These are phyloP conservation scores for Gadus chalcogrammus DNA, from an alignment of 2,113 vertebrate species.

Conservation along the genomic window DNA sequence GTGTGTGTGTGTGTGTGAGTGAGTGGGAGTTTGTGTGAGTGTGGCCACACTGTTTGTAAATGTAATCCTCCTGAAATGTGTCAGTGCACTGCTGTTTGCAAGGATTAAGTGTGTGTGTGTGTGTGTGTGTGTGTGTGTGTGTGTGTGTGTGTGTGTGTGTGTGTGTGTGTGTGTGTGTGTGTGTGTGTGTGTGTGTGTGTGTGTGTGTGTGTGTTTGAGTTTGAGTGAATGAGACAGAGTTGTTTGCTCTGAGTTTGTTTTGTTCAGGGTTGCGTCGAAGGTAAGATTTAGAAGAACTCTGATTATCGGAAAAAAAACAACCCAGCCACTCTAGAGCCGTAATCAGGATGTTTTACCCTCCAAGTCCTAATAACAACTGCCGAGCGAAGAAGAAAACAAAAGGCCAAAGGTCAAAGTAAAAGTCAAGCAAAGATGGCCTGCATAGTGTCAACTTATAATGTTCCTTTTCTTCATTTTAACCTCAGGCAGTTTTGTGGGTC, in stretches of 20 bases:
- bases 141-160: too few relatives aligned
- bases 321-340: too few relatives aligned
- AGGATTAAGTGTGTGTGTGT: slow-evolving; percentile 7
- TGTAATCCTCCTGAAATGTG: slow-evolving; percentile 2
- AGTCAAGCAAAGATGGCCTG: too few relatives aligned
- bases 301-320: slow-evolving; percentile 21
- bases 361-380: too few relatives aligned
- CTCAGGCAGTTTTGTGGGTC: neutral
- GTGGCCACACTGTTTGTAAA: neutral
- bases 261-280: slow-evolving; percentile 1
- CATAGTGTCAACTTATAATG: too few relatives aligned
- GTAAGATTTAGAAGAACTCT: slow-evolving; percentile 36
- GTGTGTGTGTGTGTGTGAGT: slow-evolving; percentile 6
- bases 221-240: neutral
- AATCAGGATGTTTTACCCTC: too few relatives aligned
- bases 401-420: too few relatives aligned
- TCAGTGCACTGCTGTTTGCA: slow-evolving; percentile 11
- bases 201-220: neutral
- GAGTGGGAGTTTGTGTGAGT: neutral
- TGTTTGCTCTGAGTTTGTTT: slow-evolving; percentile 15
- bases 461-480: neutral
- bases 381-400: too few relatives aligned
- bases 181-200: slow-evolving; percentile 3
- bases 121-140: too few relatives aligned
- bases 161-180: slow-evolving; percentile 17